These are phyloP conservation scores for Schizothorax lantsangensis DNA, from an alignment of 2,797 vertebrate species.

Conservation along the genomic window DNA sequence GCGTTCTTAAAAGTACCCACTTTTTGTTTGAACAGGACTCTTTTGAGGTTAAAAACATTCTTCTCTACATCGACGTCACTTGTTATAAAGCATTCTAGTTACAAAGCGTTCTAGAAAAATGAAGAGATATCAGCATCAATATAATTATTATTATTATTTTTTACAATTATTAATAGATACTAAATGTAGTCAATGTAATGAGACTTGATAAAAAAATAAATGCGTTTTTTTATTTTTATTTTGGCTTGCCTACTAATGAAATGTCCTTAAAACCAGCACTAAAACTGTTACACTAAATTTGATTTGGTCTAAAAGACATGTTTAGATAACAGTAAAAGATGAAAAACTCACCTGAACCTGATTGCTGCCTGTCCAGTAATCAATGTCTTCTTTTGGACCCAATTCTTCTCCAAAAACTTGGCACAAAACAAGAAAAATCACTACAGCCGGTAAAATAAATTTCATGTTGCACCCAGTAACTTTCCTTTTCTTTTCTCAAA, in stretches of 20 bases:
- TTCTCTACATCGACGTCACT: too few species aligned
- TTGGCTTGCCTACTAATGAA: neutral
- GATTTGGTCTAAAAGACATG: neutral
- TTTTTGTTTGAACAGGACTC: neutral
- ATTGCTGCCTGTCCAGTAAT: constrained; percentile 85
- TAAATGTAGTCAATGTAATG: neutral
- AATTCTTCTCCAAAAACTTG: constrained; percentile 83
- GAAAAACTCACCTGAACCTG: constrained; percentile 80
- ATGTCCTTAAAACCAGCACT: neutral
- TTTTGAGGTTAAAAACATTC: neutral
- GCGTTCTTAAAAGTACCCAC: neutral
- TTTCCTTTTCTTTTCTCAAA: constrained; percentile 31
- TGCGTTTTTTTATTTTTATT: neutral
- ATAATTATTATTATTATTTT: neutral
- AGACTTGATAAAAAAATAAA: neutral
- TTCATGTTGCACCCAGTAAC: constrained; percentile 79
- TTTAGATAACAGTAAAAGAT: neutral
- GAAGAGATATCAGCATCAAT: neutral
- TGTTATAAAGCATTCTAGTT: neutral
- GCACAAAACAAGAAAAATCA: constrained; percentile 80
- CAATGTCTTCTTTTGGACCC: constrained; percentile 80
- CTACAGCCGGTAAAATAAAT: constrained; percentile 77
- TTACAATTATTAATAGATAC: neutral
- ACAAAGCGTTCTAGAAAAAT: too few species aligned
- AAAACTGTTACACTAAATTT: neutral